Evolutionary conservation across 2,888 invertebrate genomes (phyloP), one percentile per base, ranked within the genome.

Genomic region (Protodeltote pygarga): DNA sequence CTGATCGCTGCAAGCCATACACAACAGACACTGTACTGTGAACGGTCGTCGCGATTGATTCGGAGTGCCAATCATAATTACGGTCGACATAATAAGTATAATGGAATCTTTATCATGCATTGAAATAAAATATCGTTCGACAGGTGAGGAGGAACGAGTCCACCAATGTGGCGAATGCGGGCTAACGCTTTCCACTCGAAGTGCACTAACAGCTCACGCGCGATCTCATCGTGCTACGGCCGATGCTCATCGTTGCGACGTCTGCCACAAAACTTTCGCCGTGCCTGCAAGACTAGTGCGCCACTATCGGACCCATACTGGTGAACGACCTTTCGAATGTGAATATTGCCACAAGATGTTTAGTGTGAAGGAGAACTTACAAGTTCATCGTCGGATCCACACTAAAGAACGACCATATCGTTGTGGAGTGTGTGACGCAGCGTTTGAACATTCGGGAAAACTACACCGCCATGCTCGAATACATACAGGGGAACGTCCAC

Each of bases 291-390:
- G 97, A 53, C 92, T 97, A 64, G 94, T 94, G 45, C 95, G 97
- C 31, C 97, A 98, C 79, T 97, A 97, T 82, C 93, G 97, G 50
- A 97, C 97, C 5, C 97, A 97, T 80, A 97, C 97, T 14, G 97
- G 97, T 21, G 97, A 97, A 80, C 95, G 97, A 69, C 97, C 98
- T 0, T 98, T 97, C 83, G 95, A 96, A 83, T 98, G 97, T 86
- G 97, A 98, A 83, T 97, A 96, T 84, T 98, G 97, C 89, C 96
- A 95, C 85, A 98, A 98, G 85, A 96, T 96, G 77, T 98, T 98
- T 88, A 97, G 97, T 77, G 97, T 97, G 5, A 97, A 97, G 85
- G 97, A 97, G 85, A 98, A 98, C 83, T 92, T 98, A 47, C 97
- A 97, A 87, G 97, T 97, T 8, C 98, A 98, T 83, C 93, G 95